Evolutionary conservation across 2,797 vertebrate species (phyloP).

Genomic region (Monodelphis domestica): DNA sequence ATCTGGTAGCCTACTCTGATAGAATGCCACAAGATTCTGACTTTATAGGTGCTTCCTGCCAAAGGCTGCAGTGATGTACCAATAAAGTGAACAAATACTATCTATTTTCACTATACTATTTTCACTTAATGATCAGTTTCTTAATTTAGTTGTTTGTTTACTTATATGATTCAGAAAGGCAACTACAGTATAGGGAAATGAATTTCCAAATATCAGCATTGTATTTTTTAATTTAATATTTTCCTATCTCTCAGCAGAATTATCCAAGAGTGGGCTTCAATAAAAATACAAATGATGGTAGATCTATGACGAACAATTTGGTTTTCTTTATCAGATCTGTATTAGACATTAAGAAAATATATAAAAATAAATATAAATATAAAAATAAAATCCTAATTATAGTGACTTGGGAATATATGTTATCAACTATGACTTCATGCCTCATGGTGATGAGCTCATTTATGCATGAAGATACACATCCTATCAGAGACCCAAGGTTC

Average conservation of each 20-base stretch:
- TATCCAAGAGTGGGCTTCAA: background rate
- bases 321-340: background rate
- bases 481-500: conserved; percentile 27
- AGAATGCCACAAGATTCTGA: background rate
- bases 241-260: background rate
- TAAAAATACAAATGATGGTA: background rate
- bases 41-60: background rate
- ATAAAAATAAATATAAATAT: background rate
- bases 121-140: background rate
- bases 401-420: conserved; percentile 13
- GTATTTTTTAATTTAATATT: conserved; percentile 24
- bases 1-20: no score
- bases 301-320: conserved; percentile 10
- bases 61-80: background rate
- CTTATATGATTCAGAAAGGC: conserved; percentile 4
- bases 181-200: background rate
- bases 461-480: conserved; percentile 30
- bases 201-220: background rate
- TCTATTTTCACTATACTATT: conserved; percentile 7
- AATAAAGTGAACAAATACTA: background rate
- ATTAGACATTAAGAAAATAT: background rate
- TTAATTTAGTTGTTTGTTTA: conserved; percentile 17
- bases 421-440: conserved; percentile 11
- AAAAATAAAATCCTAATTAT: background rate
- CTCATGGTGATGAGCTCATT: background rate